Conservation (phyloP, 1,140 invertebrate species). For the Scaptomyza pallida region DNA sequence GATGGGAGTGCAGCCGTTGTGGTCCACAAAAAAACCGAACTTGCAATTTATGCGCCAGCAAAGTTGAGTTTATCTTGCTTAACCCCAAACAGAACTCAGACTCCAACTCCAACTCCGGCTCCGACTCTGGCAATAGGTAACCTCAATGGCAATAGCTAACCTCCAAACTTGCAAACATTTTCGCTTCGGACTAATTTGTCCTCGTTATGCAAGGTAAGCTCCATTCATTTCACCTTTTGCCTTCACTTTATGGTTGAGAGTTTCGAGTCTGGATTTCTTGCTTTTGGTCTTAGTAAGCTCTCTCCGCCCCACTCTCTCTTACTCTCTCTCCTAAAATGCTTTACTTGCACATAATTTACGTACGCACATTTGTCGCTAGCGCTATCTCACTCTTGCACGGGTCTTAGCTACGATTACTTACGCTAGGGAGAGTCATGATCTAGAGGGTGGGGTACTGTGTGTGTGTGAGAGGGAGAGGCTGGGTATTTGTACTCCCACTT, state of each 20-base stretch:
- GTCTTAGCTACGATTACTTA: not conserved
- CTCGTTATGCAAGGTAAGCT: slow-evolving; percentile 55
- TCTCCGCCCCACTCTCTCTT: not conserved
- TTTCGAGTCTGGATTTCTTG: slow-evolving; percentile 19
- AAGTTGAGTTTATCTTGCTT: slow-evolving; percentile 36
- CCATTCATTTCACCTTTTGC: slow-evolving; percentile 42
- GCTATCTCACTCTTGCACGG: slow-evolving; percentile 31
- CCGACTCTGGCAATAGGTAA: not conserved
- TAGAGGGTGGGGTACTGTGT: too few relatives aligned
- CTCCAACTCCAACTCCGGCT: too few relatives aligned
- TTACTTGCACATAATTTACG: slow-evolving; percentile 65
- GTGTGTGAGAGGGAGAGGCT: too few relatives aligned
- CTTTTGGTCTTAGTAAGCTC: not conserved
- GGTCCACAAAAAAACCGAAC: slow-evolving; percentile 34
- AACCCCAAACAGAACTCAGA: too few relatives aligned
- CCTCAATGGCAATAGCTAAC: not conserved
- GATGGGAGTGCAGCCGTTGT: slow-evolving; percentile 41
- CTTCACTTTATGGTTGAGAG: not conserved
- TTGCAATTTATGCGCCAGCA: slow-evolving; percentile 40
- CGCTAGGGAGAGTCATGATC: slow-evolving; percentile 25
- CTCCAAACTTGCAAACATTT: slow-evolving; percentile 7
- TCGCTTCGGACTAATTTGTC: slow-evolving; percentile 56
- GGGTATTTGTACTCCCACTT: slow-evolving; percentile 7
- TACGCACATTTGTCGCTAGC: slow-evolving; percentile 65
- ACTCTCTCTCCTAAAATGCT: slow-evolving; percentile 12